phyloP scores from a whole-genome alignment of 1,140 invertebrate genomes.

The Temnothorax curvispinosus region DNA sequence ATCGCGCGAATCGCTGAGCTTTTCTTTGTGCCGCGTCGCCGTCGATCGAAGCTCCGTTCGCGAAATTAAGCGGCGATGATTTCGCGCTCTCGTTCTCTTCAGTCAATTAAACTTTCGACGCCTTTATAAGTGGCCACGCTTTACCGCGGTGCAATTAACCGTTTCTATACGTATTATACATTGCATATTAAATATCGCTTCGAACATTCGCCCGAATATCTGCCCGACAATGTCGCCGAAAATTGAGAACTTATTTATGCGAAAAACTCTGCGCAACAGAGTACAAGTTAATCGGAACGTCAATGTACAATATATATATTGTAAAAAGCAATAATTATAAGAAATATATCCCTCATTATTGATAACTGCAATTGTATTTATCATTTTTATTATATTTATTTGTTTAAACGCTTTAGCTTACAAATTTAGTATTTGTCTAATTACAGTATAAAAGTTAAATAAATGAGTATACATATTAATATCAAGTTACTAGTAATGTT shows the following conservation, averaged over 20 bases:
- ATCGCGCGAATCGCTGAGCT: slow-evolving; percentile 32
- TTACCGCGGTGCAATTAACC: slow-evolving; percentile 21
- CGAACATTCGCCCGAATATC: not conserved
- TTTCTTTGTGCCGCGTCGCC: slow-evolving; percentile 31
- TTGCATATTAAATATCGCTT: slow-evolving; percentile 29
- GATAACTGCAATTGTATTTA: not conserved
- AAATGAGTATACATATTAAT: not conserved
- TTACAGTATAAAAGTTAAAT: not conserved
- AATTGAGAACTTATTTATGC: slow-evolving; percentile 35
- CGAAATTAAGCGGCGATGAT: slow-evolving; percentile 24
- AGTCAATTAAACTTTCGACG: slow-evolving; percentile 35
- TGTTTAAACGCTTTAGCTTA: not conserved
- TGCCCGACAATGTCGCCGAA: not conserved
- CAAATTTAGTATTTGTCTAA: not conserved
- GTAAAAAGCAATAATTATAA: slow-evolving; percentile 14
- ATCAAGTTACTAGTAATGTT: not conserved
- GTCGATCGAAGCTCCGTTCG: slow-evolving; percentile 28
- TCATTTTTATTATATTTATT: not conserved
- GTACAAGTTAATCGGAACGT: not conserved
- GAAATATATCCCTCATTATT: not conserved
- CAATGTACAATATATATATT: not conserved
- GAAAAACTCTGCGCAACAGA: not conserved
- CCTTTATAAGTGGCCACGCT: slow-evolving; percentile 33
- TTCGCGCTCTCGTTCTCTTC: slow-evolving; percentile 27
- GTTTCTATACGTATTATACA: slow-evolving; percentile 2